Evolutionary conservation across 37 sponge, comb jelly and placozoan species (phyloP).

Genomic region (Corticium candelabrum): DNA sequence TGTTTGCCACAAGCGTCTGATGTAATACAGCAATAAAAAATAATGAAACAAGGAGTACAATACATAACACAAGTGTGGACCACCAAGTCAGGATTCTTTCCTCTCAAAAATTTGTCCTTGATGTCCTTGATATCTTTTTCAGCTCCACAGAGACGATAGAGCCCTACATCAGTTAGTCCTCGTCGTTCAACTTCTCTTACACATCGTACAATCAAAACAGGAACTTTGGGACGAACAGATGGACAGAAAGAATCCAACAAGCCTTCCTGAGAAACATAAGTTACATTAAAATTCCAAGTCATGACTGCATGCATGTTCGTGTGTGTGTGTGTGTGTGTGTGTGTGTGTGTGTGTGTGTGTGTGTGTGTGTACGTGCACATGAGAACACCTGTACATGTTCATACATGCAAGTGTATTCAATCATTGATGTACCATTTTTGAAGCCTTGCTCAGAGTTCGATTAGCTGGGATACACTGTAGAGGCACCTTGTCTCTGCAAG

Average conservation of each 20-base stretch:
- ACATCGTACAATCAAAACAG: conserved; percentile 73
- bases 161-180: conserved; percentile 69
- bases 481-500: conserved; percentile 63
- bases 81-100: conserved; percentile 48
- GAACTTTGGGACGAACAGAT: conserved; percentile 60
- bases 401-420: too few species aligned
- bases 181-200: conserved; percentile 73
- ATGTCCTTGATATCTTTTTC: conserved; percentile 65
- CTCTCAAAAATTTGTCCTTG: conserved; percentile 68
- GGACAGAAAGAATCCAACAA: conserved; percentile 71
- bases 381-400: too few species aligned
- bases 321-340: too few species aligned
- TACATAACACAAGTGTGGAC: too few species aligned
- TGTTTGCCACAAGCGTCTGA: conserved; percentile 38
- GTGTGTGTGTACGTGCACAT: too few species aligned
- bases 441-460: conserved; percentile 62
- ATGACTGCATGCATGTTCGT: too few species aligned
- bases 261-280: conserved; percentile 39
- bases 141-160: conserved; percentile 71
- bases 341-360: too few species aligned
- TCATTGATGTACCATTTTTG: too few species aligned
- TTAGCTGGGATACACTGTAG: conserved; percentile 80
- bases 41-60: too few species aligned
- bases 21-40: too few species aligned
- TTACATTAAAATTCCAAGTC: too few species aligned